Percentiles rank a stretch among this genome's conserved stretches.
Evolutionary conservation across 2,888 invertebrate genomes (phyloP).

Genomic region (Xestia rhomboidea): DNA sequence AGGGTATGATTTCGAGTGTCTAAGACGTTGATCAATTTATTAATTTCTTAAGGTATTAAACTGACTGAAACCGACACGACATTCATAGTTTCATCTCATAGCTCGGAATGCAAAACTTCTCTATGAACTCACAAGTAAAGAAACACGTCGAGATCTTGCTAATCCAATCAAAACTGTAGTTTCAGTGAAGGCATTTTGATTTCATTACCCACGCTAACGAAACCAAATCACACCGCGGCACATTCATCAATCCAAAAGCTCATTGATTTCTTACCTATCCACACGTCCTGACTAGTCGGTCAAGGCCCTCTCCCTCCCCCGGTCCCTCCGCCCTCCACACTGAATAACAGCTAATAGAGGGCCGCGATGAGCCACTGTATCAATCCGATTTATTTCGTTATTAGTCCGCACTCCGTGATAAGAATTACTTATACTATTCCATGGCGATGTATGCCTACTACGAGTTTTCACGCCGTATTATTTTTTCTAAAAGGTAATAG

Average conservation of each 20-base stretch:
- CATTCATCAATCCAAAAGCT: constrained; percentile 49
- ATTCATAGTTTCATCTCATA: not conserved
- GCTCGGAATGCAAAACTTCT: not conserved
- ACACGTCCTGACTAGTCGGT: constrained; percentile 52
- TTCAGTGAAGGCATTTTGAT: constrained; percentile 26
- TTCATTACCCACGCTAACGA: constrained; percentile 16
- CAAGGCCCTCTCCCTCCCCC: constrained; percentile 42
- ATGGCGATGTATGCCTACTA: constrained; percentile 39
- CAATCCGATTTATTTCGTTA: constrained; percentile 69
- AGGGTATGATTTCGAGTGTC: not conserved
- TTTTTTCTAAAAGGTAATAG: constrained; percentile 49
- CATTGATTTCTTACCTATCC: constrained; percentile 59
- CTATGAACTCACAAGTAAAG: not conserved
- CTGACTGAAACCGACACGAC: not conserved
- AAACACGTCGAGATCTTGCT: not conserved
- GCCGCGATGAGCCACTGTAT: constrained; percentile 63
- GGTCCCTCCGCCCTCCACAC: constrained; percentile 4
- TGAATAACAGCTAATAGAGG: constrained; percentile 69
- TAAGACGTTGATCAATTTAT: not conserved
- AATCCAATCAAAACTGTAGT: not conserved
- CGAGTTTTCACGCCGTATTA: constrained; percentile 33
- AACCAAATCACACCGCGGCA: constrained; percentile 29
- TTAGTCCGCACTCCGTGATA: constrained; percentile 65
- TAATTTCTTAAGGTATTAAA: not conserved
- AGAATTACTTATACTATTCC: constrained; percentile 57